These are phyloP conservation scores for Hyppa rectilinea DNA, from an alignment of 2,888 invertebrate species.

Conservation along the genomic window DNA sequence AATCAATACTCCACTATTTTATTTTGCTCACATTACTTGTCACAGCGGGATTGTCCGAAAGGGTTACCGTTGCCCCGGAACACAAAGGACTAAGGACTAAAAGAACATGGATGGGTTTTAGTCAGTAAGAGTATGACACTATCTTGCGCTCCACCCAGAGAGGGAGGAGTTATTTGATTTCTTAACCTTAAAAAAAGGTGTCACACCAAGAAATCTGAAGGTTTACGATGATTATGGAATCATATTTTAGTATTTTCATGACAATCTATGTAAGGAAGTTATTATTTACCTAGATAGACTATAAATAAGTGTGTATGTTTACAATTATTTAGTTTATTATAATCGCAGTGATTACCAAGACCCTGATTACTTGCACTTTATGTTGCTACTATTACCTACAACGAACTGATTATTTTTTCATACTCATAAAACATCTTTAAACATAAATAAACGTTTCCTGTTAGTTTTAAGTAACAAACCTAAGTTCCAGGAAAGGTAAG, in stretches of 20 bases:
- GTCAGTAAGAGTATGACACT: too few relatives aligned
- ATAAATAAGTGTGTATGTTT: neutral
- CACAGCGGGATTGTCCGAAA: too few relatives aligned
- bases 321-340: constrained; percentile 4
- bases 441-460: neutral
- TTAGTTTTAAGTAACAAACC: neutral
- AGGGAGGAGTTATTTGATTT: neutral
- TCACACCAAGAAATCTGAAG: too few relatives aligned
- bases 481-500: neutral
- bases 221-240: neutral
- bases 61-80: too few relatives aligned
- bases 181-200: neutral
- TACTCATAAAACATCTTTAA: neutral
- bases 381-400: neutral
- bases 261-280: neutral
- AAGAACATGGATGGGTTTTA: too few relatives aligned
- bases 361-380: neutral
- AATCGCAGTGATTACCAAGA: neutral
- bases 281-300: constrained; percentile 12
- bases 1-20: neutral
- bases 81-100: too few relatives aligned
- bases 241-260: neutral
- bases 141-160: too few relatives aligned
- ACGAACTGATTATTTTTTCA: neutral
- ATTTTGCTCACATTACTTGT: too few relatives aligned